phyloP scores from a whole-genome alignment of 2,888 invertebrate genomes.

The Patella caerulea region DNA sequence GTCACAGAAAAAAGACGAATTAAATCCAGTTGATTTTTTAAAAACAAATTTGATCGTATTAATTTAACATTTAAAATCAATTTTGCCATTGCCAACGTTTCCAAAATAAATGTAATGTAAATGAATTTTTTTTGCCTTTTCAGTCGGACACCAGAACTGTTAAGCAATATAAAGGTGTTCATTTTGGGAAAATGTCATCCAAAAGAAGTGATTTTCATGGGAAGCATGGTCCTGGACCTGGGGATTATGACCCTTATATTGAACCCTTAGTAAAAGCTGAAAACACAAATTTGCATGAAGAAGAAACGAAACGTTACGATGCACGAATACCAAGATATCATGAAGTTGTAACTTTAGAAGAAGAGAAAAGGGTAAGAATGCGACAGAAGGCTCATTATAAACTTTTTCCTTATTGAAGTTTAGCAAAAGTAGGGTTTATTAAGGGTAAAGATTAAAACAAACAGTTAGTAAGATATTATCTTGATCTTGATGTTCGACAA shows the following conservation, averaged over 20 bases:
- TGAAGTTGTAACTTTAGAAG: conserved; percentile 63
- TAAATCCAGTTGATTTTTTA: too few relatives aligned
- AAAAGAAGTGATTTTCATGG: conserved; percentile 62
- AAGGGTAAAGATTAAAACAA: too few relatives aligned
- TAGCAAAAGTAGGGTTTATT: too few relatives aligned
- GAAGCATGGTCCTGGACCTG: conserved; percentile 68
- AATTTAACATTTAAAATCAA: too few relatives aligned
- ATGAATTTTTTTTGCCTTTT: conserved; percentile 11
- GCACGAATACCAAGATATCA: conserved; percentile 68
- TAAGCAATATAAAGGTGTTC: conserved; percentile 65
- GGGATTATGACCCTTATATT: conserved; percentile 67
- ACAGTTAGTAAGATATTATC: too few relatives aligned
- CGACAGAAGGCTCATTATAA: background rate
- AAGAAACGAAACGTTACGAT: conserved; percentile 56
- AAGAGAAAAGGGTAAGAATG: conserved; percentile 64
- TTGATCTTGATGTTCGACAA: too few relatives aligned
- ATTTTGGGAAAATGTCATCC: conserved; percentile 67
- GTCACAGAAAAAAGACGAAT: too few relatives aligned
- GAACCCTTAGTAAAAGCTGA: conserved; percentile 46
- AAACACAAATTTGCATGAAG: conserved; percentile 50
- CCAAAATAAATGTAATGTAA: background rate
- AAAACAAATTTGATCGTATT: too few relatives aligned
- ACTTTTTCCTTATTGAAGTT: background rate
- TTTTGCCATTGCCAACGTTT: too few relatives aligned
- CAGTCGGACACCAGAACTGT: conserved; percentile 54